These are phyloP conservation scores for Calonectris borealis DNA, from an alignment of 2,113 vertebrate species.

Conservation along the genomic window DNA sequence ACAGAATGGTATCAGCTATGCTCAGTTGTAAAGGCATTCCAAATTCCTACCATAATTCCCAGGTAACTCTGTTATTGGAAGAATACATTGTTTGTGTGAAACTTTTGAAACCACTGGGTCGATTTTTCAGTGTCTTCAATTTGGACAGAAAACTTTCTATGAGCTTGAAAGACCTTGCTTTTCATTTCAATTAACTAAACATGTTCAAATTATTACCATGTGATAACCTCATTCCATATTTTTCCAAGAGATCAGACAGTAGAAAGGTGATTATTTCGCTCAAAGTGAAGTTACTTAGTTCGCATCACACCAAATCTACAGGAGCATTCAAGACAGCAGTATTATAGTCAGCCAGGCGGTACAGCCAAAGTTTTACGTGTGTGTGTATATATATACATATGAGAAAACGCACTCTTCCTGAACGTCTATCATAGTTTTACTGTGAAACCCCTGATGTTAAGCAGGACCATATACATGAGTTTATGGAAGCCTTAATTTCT, in stretches of 20 bases:
- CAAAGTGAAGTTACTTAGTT: not conserved
- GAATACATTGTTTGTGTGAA: not conserved
- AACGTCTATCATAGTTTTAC: not conserved
- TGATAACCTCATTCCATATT: not conserved
- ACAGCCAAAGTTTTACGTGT: not conserved
- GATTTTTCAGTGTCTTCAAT: not conserved
- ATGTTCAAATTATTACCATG: not conserved
- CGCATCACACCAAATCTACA: not conserved
- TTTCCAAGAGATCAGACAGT: not conserved
- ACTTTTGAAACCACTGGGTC: not conserved
- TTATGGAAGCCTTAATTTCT: not conserved
- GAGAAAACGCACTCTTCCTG: accelerated
- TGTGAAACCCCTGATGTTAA: not conserved
- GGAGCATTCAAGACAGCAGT: not conserved
- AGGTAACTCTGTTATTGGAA: not conserved
- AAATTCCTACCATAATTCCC: not conserved
- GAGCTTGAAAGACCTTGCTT: not conserved
- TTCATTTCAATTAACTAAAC: not conserved
- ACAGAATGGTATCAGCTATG: not conserved
- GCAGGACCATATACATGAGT: too few relatives aligned
- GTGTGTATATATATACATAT: not conserved
- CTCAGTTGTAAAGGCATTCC: not conserved
- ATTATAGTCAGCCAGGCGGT: not conserved
- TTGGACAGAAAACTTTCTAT: not conserved
- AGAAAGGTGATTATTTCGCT: not conserved